Evolutionary conservation across 2,888 invertebrate species (phyloP), one percentile per base, ranked within the genome.

Genomic region (Hemistola chrysoprasaria): DNA sequence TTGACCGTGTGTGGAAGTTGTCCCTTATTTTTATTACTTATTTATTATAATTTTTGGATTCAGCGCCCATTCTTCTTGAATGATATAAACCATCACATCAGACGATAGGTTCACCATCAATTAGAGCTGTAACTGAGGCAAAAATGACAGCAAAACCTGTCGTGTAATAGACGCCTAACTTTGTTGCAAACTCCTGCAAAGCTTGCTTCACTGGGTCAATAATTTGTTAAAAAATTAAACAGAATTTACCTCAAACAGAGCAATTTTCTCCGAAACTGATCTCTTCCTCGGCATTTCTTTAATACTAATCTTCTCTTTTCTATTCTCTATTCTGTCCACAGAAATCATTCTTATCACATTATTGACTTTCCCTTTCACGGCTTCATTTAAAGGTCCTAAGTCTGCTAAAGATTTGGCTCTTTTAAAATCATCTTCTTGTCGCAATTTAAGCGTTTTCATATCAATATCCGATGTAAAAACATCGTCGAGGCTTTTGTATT

Each of bases 241-340:
- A 16, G 8, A 50, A 35, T 53, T 66, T 60, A 85, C 86, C 77
- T 86, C 86, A 59, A 82, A 86, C 10, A 86, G 38, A 1, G 84
- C 82, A 1, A 85, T 81, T 36, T 78, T 83, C 50, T 83, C 78
- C 2, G 65, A 65, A 0, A 86, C 83, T 0, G 80, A 72, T 16
- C 68, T 59, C 45, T 68, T 74, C 16, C 65, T 65, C 0, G 83
- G 79, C 52, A 70, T 64, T 40, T 81, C 81, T 33, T 67, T 79
- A 0, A 58, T 44, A 29, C 53, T 74, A 0, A 76, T 75, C 1
- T 63, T 50, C 8, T 68, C 72, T 21, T 54, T 67, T 21, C 62
- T 73, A 4, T 60, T 62, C 20, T 61, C 63, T 7, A 60, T 31
- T 29, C 36, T 56, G 3, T 85, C 80, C 0, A 63, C 48, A 0